Evolutionary conservation across 2,888 invertebrate genomes (phyloP), one percentile per base, ranked within the genome.

Genomic region (Fragum sueziense): DNA sequence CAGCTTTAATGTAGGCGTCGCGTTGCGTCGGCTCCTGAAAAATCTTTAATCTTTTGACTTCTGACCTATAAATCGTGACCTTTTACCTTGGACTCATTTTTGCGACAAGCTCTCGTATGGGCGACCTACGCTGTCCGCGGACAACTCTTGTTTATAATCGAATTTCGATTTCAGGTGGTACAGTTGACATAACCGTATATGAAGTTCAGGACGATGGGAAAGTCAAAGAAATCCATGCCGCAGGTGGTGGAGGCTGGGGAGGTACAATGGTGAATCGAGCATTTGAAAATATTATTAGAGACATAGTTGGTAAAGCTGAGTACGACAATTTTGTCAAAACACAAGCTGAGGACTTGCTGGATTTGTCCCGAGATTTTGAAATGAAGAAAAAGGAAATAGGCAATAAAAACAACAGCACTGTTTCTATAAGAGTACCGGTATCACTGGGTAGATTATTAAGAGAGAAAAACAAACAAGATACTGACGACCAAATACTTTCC

Each of bases 361-460:
- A 75, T 52, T 33, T 75, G 20, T 70, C 70, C 70, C 34, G 75
- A 33, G 62, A 75, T 52, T 70, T 75, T 52, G 75, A 75, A 51
- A 25, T 62, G 7, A 75, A 75, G 61, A 75, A 75, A 52, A 27
- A 61, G 41, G 11, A 52, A 3, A 52, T 75, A 3, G 52, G 7
- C 20, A 70, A 61, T 7, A 61, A 61, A 9, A 62, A 0, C 2
- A 52, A 33, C 0, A 31, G 33, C 29, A 37, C 47, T n/a, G 52
- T 70, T n/a, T 47, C 22, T n/a, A 61, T 75, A 59, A 70, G 22
- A 31, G 51, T 75, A 14, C 75, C 75, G 20, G 37, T 29, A 20
- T 75, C 75, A 1, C 61, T 70, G 29, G 47, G 14, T 6, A 37
- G 59, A 11, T 29, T 69, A 11, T 52, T 25, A 29, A 1, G 51